phyloP scores from a whole-genome alignment of 2,797 vertebrate species.

The Cyprinella venusta region DNA sequence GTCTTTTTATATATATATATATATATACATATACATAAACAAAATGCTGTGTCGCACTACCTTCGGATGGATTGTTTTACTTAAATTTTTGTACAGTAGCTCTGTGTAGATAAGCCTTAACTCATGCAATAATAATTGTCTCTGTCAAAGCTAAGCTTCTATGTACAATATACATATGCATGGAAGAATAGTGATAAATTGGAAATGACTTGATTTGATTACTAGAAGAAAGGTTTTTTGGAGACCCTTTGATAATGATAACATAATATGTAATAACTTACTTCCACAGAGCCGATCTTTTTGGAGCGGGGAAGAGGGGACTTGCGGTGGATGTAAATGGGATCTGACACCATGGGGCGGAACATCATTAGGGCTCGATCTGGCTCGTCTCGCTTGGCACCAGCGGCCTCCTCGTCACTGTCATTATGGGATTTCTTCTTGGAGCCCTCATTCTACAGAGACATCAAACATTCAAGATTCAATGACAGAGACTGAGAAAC shows the following conservation, averaged over 20 bases:
- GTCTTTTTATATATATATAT: not conserved
- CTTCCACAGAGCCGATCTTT: slow-evolving; percentile 87
- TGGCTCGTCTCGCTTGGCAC: slow-evolving; percentile 80
- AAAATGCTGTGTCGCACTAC: no score
- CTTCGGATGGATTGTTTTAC: not conserved
- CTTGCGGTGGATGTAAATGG: slow-evolving; percentile 90
- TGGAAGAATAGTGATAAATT: not conserved
- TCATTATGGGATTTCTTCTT: slow-evolving; percentile 79
- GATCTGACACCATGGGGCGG: slow-evolving; percentile 88
- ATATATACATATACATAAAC: not conserved
- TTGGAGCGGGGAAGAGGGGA: slow-evolving; percentile 85
- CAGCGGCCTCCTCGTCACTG: slow-evolving; percentile 80
- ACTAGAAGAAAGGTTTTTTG: not conserved
- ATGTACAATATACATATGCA: not conserved
- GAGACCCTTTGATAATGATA: not conserved
- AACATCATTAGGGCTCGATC: slow-evolving; percentile 84
- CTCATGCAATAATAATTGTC: not conserved
- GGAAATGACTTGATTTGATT: no score
- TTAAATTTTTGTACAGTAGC: not conserved
- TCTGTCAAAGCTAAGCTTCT: not conserved
- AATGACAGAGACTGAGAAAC: not conserved
- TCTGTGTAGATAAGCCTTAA: not conserved
- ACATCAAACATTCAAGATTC: not conserved
- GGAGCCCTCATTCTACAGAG: slow-evolving; percentile 80
- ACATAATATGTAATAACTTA: slow-evolving; percentile 75